These are phyloP conservation scores for Formicarius rufipectus DNA, from an alignment of 2,113 vertebrate species.

Conservation along the genomic window DNA sequence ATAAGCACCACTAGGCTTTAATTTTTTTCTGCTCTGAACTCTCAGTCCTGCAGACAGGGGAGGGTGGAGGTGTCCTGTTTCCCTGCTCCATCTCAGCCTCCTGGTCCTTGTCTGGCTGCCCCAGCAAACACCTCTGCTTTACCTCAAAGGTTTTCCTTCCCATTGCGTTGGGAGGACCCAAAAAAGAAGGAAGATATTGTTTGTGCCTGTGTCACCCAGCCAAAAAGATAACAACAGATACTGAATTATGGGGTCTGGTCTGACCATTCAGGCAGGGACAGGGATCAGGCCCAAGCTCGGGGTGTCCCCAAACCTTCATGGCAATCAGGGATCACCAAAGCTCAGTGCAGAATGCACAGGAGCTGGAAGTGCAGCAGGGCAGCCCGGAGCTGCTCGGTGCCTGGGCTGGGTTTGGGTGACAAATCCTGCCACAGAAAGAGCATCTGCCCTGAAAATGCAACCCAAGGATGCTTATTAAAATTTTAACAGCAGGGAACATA, in stretches of 20 bases:
- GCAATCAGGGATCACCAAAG: too few relatives aligned
- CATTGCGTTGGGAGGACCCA: not conserved
- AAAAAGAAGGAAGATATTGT: not conserved
- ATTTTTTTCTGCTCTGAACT: not conserved
- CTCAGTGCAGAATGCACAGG: not conserved
- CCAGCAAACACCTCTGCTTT: not conserved
- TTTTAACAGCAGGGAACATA: not conserved
- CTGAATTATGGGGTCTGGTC: not conserved
- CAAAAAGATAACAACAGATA: not conserved
- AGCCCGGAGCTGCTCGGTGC: not conserved
- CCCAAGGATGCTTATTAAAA: not conserved
- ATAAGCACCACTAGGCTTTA: not conserved
- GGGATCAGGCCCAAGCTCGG: too few relatives aligned
- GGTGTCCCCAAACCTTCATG: too few relatives aligned
- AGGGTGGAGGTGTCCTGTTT: not conserved
- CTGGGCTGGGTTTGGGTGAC: not conserved
- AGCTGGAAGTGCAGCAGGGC: not conserved
- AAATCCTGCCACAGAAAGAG: not conserved
- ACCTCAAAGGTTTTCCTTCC: not conserved
- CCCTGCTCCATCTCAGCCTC: not conserved
- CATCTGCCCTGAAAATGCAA: not conserved
- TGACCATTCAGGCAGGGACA: too few relatives aligned
- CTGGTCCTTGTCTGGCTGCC: not conserved
- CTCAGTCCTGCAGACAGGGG: not conserved
- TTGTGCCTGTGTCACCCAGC: not conserved